Conservation (phyloP, 2,113 vertebrate species). For the Otus sunia region DNA sequence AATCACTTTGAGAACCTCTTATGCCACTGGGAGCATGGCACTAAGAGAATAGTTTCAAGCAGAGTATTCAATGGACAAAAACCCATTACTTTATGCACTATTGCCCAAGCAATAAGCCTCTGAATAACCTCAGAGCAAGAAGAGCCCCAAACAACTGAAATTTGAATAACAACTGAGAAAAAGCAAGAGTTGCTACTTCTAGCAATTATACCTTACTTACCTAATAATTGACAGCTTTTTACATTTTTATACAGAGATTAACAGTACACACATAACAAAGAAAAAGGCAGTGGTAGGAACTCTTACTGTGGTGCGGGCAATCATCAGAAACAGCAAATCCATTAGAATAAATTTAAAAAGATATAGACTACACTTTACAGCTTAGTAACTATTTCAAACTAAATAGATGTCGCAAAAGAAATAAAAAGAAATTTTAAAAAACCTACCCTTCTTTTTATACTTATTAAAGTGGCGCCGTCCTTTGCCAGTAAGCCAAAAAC, state of each 20-base stretch:
- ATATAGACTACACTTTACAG: constrained; percentile 10
- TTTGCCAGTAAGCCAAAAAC: constrained; percentile 69
- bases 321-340: neutral
- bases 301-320: neutral
- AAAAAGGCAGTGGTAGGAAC: neutral
- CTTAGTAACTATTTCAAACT: constrained; percentile 32
- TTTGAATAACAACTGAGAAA: constrained; percentile 11
- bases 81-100: neutral
- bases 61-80: neutral
- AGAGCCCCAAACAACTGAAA: neutral
- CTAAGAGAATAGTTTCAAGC: neutral
- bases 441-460: constrained; percentile 69
- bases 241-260: neutral
- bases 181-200: constrained; percentile 29
- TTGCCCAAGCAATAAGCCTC: neutral
- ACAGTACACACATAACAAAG: constrained; percentile 14
- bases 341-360: constrained; percentile 15
- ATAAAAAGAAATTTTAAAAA: constrained; percentile 53
- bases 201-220: constrained; percentile 45
- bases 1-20: neutral
- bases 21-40: neutral
- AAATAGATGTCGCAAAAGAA: constrained; percentile 42
- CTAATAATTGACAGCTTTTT: constrained; percentile 5
- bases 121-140: neutral
- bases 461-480: constrained; percentile 73